These are phyloP conservation scores for Hippocampus kuda DNA, from an alignment of 2,797 vertebrate species.

Conservation along the genomic window DNA sequence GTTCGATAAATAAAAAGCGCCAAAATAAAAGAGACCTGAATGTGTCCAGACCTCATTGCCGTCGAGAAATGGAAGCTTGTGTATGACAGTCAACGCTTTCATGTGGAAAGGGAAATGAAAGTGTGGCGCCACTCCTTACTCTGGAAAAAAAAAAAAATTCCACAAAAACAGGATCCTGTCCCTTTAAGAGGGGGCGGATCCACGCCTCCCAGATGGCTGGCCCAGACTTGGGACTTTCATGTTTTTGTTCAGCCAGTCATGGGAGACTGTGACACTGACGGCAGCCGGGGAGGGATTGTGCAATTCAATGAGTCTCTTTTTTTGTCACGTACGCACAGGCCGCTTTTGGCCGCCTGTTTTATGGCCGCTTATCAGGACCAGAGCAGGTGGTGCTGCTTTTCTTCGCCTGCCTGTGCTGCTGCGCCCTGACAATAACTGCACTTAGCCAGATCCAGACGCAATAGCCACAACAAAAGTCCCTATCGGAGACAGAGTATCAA, in stretches of 20 bases:
- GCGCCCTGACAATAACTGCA: slow-evolving; percentile 2
- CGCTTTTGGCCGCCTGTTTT: slow-evolving; percentile 30
- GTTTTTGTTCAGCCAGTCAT: slow-evolving; percentile 56
- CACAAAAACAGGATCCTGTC: slow-evolving; percentile 24
- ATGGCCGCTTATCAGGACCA: slow-evolving; percentile 49
- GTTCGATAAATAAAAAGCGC: not conserved
- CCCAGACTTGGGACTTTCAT: slow-evolving; percentile 48
- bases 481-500: slow-evolving; percentile 1
- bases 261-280: slow-evolving; percentile 47
- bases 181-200: slow-evolving; percentile 54
- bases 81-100: not conserved
- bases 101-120: not conserved
- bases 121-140: slow-evolving; percentile 20
- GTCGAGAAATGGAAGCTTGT: not conserved
- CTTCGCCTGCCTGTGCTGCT: slow-evolving; percentile 3
- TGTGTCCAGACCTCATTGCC: not conserved
- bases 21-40: not conserved
- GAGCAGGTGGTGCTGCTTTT: slow-evolving; percentile 35
- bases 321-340: slow-evolving; percentile 57
- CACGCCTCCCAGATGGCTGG: slow-evolving; percentile 48
- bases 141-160: slow-evolving; percentile 4
- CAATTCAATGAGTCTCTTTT: slow-evolving; percentile 38
- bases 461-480: too few species aligned
- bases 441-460: not conserved
- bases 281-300: slow-evolving; percentile 47